A percentile compares a stretch with the other conserved stretches of the same genome.
phyloP scores from a whole-genome alignment of 2,797 vertebrate species.

The Darevskia mixta region DNA sequence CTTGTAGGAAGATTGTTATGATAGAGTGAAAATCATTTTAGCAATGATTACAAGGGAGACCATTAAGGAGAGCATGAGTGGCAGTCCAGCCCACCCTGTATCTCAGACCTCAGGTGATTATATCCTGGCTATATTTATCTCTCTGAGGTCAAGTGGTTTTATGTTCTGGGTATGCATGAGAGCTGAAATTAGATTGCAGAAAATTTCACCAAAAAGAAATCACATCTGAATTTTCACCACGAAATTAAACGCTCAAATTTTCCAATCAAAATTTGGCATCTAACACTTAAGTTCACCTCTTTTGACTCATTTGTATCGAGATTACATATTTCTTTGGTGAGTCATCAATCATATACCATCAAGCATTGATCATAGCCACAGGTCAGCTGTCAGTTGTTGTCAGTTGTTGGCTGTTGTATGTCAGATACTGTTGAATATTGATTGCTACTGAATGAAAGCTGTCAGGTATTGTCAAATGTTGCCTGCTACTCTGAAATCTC shows the following conservation, averaged over 20 bases:
- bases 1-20: neutral
- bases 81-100: neutral
- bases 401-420: conserved; percentile 1
- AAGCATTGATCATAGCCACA: neutral
- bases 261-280: neutral
- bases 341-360: neutral
- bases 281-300: neutral
- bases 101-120: neutral
- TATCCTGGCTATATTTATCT: neutral
- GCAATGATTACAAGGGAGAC: neutral
- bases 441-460: neutral
- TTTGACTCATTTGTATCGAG: neutral
- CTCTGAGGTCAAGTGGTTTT: neutral
- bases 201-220: neutral
- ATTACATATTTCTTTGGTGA: neutral
- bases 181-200: neutral
- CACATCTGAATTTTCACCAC: neutral
- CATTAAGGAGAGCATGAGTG: neutral
- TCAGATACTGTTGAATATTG: neutral
- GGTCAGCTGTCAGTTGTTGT: neutral
- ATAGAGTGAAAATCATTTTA: neutral
- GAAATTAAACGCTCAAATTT: no score
- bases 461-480: neutral
- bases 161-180: neutral
- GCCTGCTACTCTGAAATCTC: neutral